These are phyloP conservation scores for Forbesichthys papilliferus DNA, from an alignment of 2,113 vertebrate species.

Conservation along the genomic window DNA sequence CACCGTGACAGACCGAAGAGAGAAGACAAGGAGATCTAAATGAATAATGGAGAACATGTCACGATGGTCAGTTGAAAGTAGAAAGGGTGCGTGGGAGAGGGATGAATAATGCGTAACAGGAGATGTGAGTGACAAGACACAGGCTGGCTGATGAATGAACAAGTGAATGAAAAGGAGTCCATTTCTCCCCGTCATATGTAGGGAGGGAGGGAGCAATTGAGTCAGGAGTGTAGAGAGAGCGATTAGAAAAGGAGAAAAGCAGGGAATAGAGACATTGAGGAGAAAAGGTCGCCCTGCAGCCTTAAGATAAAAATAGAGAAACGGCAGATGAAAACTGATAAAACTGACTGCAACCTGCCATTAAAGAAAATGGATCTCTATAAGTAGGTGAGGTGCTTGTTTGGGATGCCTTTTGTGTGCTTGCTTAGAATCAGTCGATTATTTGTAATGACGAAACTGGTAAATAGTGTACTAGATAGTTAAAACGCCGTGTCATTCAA, in stretches of 20 bases:
- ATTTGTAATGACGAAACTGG: no score
- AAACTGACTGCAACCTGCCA: no score
- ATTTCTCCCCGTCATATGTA: no score
- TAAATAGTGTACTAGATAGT: no score
- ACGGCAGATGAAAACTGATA: not conserved
- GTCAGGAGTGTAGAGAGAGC: not conserved
- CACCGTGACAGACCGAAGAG: no score
- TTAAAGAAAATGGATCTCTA: no score
- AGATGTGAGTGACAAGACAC: conserved; percentile 44
- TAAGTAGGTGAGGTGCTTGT: not conserved
- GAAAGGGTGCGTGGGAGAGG: conserved; percentile 36
- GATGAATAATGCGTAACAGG: conserved; percentile 33
- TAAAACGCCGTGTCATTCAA: no score
- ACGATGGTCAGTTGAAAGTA: conserved; percentile 30
- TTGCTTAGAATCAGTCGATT: no score
- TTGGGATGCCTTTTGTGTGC: not conserved
- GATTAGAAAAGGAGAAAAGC: not conserved
- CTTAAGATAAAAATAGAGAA: not conserved
- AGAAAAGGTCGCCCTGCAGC: not conserved
- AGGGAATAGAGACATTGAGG: not conserved
- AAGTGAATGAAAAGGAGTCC: not conserved
- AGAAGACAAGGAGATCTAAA: not conserved
- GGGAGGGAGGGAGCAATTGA: not conserved
- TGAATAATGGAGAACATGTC: conserved; percentile 50
- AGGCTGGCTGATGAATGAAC: conserved; percentile 30